Evolutionary conservation across 1,140 invertebrate genomes (phyloP).

Genomic region (Diorhabda carinulata): DNA sequence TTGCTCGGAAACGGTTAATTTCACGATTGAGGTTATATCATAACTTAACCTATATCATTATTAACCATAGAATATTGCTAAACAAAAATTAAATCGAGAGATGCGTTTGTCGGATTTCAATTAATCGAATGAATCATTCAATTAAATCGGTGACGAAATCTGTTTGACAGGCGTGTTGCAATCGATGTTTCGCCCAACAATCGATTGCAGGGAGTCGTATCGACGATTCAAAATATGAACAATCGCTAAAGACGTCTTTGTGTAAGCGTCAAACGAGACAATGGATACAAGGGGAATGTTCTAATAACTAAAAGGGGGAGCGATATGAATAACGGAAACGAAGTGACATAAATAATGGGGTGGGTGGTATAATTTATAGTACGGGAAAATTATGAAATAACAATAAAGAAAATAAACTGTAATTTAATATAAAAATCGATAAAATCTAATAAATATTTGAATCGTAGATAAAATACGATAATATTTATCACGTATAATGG

Average conservation of each 20-base stretch:
- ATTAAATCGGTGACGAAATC: constrained; percentile 1
- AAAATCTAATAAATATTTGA: no score
- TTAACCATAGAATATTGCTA: no score
- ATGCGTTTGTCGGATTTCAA: no score
- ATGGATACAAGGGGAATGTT: constrained; percentile 6
- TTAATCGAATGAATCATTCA: neutral
- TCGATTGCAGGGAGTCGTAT: neutral
- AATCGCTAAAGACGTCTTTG: constrained; percentile 13
- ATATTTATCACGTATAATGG: no score
- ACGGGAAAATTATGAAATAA: neutral
- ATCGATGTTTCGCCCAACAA: neutral
- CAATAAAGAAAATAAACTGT: no score
- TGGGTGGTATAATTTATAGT: constrained; percentile 13
- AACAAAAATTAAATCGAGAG: no score
- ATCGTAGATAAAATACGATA: no score
- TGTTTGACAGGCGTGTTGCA: neutral
- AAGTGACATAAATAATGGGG: constrained; percentile 21
- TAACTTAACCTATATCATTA: no score
- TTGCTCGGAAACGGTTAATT: no score
- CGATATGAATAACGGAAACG: constrained; percentile 16
- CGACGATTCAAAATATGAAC: constrained; percentile 12
- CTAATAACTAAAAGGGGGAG: constrained; percentile 9
- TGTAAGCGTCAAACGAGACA: constrained; percentile 14
- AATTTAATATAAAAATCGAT: no score
- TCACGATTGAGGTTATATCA: no score